Base-by-base conservation (phyloP, 2,113 vertebrate genomes). In the Scomber scombrus region DNA sequence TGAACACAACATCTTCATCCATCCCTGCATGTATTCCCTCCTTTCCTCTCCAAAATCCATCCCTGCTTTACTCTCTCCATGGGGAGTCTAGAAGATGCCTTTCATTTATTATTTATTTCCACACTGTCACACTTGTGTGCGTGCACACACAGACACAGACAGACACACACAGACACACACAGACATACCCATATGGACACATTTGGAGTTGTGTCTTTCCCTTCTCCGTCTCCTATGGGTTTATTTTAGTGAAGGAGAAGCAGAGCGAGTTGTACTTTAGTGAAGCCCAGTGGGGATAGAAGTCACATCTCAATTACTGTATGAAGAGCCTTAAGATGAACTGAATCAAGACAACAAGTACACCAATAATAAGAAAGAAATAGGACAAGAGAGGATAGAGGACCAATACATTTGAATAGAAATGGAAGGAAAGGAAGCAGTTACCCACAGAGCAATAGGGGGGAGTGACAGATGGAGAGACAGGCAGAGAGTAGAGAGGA, bases 51-150 rank as follows among this genome's bases (percentile, higher is more conserved):
- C 26, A 85, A 80, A 26, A 82, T 80, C 47, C 70, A 55, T 63
- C 47, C n/a, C 66, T 34, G 26, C 71, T 75, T 74, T 68, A 51
- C 7, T 81, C 29, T 86, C 79, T 88, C 80, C 61, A 54, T 9
- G 8, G 84, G 81, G 84, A 79, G 40, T 82, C 73, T 54, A 14
- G 34, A 85, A 76, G 72, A 83, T 74, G 75, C 65, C 71, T 62
- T 21, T 70, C 63, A 88, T 91, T 75, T 65, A 89, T 91, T 81
- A 88, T 91, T 91, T 82, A 88, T 87, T 81, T 85, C 43, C 66
- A 64, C 58, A 65, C n/a, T n/a, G n/a, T n/a, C n/a, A n/a, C n/a
- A n/a, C n/a, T n/a, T n/a, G n/a, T n/a, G n/a, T n/a, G n/a, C n/a
- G n/a, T n/a, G n/a, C n/a, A n/a, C n/a, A n/a, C 66, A 64, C 58